These are phyloP conservation scores for Lerema accius DNA, from an alignment of 1,140 invertebrate genomes.

Conservation along the genomic window DNA sequence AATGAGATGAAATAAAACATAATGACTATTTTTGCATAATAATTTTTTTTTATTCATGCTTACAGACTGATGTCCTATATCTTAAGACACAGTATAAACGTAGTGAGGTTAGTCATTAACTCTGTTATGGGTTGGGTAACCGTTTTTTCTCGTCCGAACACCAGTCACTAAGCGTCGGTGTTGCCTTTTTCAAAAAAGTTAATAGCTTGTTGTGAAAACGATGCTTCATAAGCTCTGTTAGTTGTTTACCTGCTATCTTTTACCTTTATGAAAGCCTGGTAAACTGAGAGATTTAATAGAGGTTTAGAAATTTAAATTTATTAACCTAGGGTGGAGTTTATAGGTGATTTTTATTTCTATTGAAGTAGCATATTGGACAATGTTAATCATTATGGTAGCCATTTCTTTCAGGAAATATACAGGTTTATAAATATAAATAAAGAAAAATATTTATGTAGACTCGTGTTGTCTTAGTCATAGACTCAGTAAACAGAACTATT, in stretches of 20 bases:
- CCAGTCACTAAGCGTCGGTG: constrained; percentile 42
- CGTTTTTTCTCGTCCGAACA: constrained; percentile 44
- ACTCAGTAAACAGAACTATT: too few relatives aligned
- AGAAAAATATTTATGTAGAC: too few relatives aligned
- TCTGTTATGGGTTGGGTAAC: constrained; percentile 46
- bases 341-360: too few relatives aligned
- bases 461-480: too few relatives aligned
- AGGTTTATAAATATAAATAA: too few relatives aligned
- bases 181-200: constrained; percentile 43
- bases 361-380: too few relatives aligned
- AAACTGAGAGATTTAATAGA: constrained; percentile 1
- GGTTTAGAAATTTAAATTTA: background rate
- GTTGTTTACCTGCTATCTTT: constrained; percentile 13
- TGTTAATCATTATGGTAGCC: too few relatives aligned
- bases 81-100: constrained; percentile 26
- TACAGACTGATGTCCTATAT: background rate
- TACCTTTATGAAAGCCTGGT: constrained; percentile 1
- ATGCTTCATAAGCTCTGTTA: constrained; percentile 19
- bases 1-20: too few relatives aligned
- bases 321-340: too few relatives aligned
- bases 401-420: too few relatives aligned
- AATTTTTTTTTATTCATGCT: too few relatives aligned
- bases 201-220: constrained; percentile 37
- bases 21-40: too few relatives aligned
- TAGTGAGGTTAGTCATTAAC: constrained; percentile 46